These are phyloP conservation scores for Aphidius ervi DNA, from an alignment of 1,140 invertebrate genomes.

Conservation along the genomic window DNA sequence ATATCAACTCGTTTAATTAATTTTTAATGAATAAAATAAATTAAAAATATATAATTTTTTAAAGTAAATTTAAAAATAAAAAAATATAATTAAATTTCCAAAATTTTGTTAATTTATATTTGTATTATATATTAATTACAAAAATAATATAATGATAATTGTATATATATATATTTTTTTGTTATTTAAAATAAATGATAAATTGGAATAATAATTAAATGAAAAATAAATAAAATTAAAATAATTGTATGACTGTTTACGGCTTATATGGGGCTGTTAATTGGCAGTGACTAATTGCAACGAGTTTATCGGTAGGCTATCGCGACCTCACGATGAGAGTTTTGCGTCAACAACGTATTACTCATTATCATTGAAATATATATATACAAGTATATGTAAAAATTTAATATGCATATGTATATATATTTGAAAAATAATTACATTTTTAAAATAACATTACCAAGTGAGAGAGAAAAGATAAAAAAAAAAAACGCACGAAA, in stretches of 20 bases:
- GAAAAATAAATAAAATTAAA: slow-evolving; percentile 10
- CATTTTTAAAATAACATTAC: no score
- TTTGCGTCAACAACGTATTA: slow-evolving; percentile 16
- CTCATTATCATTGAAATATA: slow-evolving; percentile 26
- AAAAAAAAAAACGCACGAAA: background rate
- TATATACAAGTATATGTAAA: no score
- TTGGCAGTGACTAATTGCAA: slow-evolving; percentile 55
- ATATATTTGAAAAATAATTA: no score
- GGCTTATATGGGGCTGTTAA: slow-evolving; percentile 52
- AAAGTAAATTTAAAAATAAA: no score
- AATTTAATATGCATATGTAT: no score
- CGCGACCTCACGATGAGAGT: slow-evolving; percentile 31
- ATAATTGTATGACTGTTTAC: slow-evolving; percentile 41
- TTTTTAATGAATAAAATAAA: no score
- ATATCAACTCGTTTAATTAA: no score
- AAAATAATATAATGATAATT: no score
- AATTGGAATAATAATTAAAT: slow-evolving; percentile 7
- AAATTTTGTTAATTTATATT: background rate
- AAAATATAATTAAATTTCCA: no score
- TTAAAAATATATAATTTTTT: no score
- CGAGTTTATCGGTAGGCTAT: slow-evolving; percentile 46
- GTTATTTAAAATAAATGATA: background rate
- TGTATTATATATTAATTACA: background rate
- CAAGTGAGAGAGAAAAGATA: no score
- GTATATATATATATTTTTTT: no score